Conservation (phyloP, 2,113 vertebrate genomes). For the Pelmatolapia mariae region DNA sequence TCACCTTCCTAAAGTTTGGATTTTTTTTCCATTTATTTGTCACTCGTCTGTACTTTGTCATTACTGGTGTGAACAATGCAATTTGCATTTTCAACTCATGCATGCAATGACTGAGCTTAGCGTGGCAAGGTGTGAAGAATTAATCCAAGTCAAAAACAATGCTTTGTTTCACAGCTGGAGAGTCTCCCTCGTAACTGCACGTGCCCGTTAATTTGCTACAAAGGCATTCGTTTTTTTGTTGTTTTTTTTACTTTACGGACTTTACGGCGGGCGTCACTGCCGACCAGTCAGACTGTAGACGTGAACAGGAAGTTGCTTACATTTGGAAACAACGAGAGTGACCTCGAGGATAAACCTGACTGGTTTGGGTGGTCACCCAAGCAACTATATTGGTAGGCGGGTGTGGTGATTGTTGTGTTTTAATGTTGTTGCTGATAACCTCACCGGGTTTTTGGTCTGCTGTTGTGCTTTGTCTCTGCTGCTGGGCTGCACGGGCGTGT, state of each 20-base stretch:
- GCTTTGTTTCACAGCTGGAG: slow-evolving; percentile 20
- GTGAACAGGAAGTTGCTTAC: slow-evolving; percentile 5
- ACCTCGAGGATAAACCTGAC: background rate
- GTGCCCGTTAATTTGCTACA: background rate
- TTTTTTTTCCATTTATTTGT: background rate
- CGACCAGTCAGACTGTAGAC: background rate
- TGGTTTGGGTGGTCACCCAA: background rate
- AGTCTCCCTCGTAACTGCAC: background rate
- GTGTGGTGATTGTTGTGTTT: background rate
- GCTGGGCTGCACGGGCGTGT: slow-evolving; percentile 82
- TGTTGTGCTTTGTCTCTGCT: slow-evolving; percentile 89
- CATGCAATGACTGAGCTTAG: slow-evolving; percentile 59
- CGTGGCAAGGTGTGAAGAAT: slow-evolving; percentile 34
- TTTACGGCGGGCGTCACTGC: background rate
- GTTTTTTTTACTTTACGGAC: background rate
- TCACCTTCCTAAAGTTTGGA: background rate
- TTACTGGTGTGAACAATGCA: slow-evolving; percentile 59
- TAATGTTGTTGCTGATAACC: background rate
- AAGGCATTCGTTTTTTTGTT: background rate
- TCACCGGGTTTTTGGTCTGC: slow-evolving; percentile 94
- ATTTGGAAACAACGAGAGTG: background rate
- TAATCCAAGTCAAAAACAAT: background rate
- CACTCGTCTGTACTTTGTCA: slow-evolving; percentile 16
- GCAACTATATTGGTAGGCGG: background rate
- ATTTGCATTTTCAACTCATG: slow-evolving; percentile 60